Conservation (phyloP, 1,140 invertebrate genomes). For the Parasteatoda tepidariorum region DNA sequence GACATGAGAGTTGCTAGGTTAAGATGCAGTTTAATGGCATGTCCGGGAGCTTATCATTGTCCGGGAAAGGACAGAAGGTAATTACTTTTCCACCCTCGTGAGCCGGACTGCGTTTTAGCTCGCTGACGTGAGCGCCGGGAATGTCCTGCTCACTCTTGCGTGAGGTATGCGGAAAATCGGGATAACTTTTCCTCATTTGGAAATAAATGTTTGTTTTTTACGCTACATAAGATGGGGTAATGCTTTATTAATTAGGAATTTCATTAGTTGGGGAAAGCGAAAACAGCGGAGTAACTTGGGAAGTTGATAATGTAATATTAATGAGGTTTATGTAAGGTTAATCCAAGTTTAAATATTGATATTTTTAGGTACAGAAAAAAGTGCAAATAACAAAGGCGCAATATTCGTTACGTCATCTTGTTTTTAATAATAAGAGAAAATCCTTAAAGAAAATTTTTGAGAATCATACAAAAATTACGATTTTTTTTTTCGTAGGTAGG, state of each 20-base stretch:
- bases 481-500: too few species aligned
- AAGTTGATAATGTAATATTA: neutral
- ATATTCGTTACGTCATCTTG: too few species aligned
- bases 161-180: neutral
- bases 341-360: too few species aligned
- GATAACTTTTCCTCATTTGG: neutral
- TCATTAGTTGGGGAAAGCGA: neutral
- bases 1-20: constrained; percentile 39
- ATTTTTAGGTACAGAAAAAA: too few species aligned
- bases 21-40: constrained; percentile 55
- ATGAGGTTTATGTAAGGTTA: too few species aligned
- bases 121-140: constrained; percentile 29
- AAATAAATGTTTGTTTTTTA: neutral
- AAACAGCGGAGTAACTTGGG: neutral
- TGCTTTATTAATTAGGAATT: neutral
- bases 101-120: neutral
- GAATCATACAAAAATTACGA: too few species aligned
- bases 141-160: constrained; percentile 9
- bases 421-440: too few species aligned
- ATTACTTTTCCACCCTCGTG: constrained; percentile 52
- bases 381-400: too few species aligned
- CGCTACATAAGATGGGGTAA: neutral
- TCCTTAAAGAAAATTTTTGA: too few species aligned
- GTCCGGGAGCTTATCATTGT: constrained; percentile 57
- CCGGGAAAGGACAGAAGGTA: constrained; percentile 50